These are phyloP conservation scores for Sylvia borin DNA, from an alignment of 2,797 vertebrate genomes.

Conservation along the genomic window DNA sequence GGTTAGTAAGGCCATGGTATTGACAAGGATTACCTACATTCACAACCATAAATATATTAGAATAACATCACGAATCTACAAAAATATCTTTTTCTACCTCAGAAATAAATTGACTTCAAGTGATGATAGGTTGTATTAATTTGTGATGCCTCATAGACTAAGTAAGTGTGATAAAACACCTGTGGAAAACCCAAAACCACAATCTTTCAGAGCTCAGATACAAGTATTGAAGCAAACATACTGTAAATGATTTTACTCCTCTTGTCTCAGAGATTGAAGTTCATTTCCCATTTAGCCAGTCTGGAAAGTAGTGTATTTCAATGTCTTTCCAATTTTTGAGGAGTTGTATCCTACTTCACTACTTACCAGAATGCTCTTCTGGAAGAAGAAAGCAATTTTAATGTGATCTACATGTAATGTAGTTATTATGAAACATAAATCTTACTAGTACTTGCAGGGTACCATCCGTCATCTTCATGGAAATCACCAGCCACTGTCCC, in stretches of 20 bases:
- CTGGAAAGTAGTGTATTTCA: not conserved
- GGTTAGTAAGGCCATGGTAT: not conserved
- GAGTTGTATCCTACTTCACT: not conserved
- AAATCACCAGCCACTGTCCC: not conserved
- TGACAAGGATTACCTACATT: not conserved
- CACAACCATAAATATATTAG: not conserved
- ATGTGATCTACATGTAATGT: not conserved
- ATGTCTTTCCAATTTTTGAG: not conserved
- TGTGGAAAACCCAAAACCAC: not conserved
- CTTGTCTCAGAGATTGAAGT: not conserved
- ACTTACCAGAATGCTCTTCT: slow-evolving; percentile 16
- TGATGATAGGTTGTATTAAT: not conserved
- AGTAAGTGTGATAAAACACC: not conserved
- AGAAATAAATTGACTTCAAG: not conserved
- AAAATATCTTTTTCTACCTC: not conserved
- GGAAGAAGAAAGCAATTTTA: not conserved
- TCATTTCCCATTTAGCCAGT: not conserved
- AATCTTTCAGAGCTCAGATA: not conserved
- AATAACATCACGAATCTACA: not conserved
- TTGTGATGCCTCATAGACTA: not conserved
- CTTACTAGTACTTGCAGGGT: slow-evolving; percentile 55
- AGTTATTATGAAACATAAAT: not conserved
- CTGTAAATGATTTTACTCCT: not conserved
- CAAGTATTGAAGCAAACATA: not conserved
- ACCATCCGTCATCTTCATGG: not conserved